Evolutionary conservation across 2,113 vertebrate genomes (phyloP).

Genomic region (Pseudorasbora parva): DNA sequence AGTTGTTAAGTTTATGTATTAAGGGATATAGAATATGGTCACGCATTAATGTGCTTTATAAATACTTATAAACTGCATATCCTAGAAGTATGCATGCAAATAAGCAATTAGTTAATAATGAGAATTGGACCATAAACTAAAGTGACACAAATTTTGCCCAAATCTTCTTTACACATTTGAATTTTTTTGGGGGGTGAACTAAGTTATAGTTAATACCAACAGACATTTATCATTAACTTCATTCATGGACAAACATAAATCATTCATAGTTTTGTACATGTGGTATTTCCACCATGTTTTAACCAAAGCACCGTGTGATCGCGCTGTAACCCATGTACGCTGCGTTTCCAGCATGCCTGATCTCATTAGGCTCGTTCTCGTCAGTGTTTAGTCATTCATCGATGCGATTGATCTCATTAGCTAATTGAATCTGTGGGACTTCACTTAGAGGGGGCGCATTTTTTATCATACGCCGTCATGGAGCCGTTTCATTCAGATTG

Average conservation of each 20-base stretch:
- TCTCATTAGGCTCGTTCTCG: constrained; percentile 64
- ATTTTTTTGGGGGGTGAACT: background rate
- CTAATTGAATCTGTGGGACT: constrained; percentile 67
- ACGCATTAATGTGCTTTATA: no score
- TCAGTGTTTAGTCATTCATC: constrained; percentile 71
- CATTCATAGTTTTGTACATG: background rate
- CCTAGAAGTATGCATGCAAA: no score
- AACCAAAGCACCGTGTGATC: background rate
- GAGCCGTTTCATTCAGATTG: constrained; percentile 17
- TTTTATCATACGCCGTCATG: constrained; percentile 40
- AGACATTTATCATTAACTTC: background rate
- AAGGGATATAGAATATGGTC: no score
- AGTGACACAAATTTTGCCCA: no score
- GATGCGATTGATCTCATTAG: constrained; percentile 67
- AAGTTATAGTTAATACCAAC: background rate
- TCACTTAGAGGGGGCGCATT: constrained; percentile 32
- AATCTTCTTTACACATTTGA: no score
- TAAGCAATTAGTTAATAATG: no score
- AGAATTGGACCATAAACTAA: no score
- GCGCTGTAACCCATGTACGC: constrained; percentile 28
- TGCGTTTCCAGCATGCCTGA: constrained; percentile 61
- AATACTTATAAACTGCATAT: no score
- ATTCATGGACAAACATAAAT: background rate
- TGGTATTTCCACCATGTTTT: background rate
- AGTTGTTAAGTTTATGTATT: no score